These are phyloP conservation scores for Loripinus fragilis DNA, from an alignment of 2,888 invertebrate species.

Conservation along the genomic window DNA sequence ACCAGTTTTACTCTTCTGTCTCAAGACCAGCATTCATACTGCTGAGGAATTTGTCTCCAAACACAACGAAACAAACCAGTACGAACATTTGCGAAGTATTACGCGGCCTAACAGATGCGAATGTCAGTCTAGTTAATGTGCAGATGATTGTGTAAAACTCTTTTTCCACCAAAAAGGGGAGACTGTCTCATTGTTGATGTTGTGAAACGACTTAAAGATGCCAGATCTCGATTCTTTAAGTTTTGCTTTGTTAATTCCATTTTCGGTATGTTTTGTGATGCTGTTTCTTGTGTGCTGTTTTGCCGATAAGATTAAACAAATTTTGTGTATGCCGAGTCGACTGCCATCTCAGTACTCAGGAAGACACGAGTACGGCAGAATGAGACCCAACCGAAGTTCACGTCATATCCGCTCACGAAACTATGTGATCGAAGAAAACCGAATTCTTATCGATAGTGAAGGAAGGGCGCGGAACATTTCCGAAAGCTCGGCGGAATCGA, in stretches of 20 bases:
- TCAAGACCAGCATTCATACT: no score
- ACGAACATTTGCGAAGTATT: no score
- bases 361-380: conserved; percentile 1
- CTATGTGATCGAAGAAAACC: neutral
- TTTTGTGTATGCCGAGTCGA: conserved; percentile 62
- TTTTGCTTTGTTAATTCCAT: conserved; percentile 64
- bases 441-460: neutral
- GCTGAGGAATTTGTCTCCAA: no score
- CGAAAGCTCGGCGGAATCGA: conserved; percentile 10
- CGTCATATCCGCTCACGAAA: conserved; percentile 1
- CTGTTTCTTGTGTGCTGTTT: conserved; percentile 66
- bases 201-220: neutral
- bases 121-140: no score
- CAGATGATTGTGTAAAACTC: no score
- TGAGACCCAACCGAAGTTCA: neutral
- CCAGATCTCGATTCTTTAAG: conserved; percentile 59
- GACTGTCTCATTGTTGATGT: no score
- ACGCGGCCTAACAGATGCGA: no score
- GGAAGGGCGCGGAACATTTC: conserved; percentile 1
- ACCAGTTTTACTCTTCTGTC: no score
- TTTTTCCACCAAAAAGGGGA: no score
- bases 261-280: conserved; percentile 62
- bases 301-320: conserved; percentile 65
- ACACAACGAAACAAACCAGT: no score
- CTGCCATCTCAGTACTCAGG: conserved; percentile 53